These are phyloP conservation scores for Saxidomus purpurata DNA, from an alignment of 1,140 invertebrate genomes.

Conservation along the genomic window DNA sequence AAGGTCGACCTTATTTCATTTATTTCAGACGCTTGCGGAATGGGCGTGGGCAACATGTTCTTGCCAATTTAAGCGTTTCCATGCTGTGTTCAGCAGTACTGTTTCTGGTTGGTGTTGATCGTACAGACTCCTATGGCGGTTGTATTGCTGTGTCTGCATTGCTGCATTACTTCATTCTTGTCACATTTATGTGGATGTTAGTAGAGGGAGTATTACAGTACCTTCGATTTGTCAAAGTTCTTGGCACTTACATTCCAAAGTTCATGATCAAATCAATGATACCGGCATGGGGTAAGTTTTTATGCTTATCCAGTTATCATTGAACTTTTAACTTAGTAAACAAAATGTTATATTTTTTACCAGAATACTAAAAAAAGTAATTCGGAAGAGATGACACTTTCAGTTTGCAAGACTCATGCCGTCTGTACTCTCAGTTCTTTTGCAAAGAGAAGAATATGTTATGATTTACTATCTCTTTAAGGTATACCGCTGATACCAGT, in stretches of 20 bases:
- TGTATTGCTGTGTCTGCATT: constrained; percentile 85
- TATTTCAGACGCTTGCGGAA: constrained; percentile 78
- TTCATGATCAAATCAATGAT: constrained; percentile 85
- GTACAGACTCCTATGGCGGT: constrained; percentile 71
- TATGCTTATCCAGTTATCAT: background rate
- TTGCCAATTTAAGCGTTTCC: constrained; percentile 81
- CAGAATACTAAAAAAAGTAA: too few relatives aligned
- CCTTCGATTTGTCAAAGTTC: constrained; percentile 86
- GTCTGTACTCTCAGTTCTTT: too few relatives aligned
- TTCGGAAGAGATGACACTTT: too few relatives aligned
- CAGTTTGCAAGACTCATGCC: too few relatives aligned
- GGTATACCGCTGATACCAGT: constrained; percentile 81
- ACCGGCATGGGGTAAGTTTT: constrained; percentile 86
- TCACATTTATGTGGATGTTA: constrained; percentile 87
- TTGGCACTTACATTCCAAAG: constrained; percentile 85
- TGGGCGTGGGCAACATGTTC: constrained; percentile 80
- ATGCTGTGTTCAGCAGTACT: constrained; percentile 79
- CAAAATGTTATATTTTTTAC: too few relatives aligned
- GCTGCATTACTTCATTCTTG: constrained; percentile 87
- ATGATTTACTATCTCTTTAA: constrained; percentile 57
- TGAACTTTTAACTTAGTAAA: too few relatives aligned
- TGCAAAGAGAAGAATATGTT: too few relatives aligned
- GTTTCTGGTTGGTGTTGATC: constrained; percentile 80
- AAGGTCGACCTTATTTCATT: too few relatives aligned
- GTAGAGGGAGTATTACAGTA: constrained; percentile 87